Conservation (phyloP, 2,113 vertebrate species). For the Cisticola juncidis region DNA sequence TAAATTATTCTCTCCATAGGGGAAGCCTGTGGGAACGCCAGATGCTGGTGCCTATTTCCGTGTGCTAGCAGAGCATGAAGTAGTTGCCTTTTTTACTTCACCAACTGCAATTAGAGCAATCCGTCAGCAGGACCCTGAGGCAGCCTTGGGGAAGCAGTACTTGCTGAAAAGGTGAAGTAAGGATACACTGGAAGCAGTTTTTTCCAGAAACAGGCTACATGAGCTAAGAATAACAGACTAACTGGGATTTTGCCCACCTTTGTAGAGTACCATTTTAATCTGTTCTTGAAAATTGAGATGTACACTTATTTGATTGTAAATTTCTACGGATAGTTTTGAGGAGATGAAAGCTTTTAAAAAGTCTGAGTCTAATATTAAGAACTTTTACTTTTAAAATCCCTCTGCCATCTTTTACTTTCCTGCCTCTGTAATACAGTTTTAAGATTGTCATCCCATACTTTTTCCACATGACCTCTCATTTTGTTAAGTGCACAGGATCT, state of each 20-base stretch:
- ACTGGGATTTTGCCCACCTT: not conserved
- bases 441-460: not conserved
- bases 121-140: conserved; percentile 91
- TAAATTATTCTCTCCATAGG: conserved; percentile 80
- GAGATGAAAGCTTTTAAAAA: not conserved
- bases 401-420: not conserved
- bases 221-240: not conserved
- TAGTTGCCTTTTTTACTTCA: conserved; percentile 87
- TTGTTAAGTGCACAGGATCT: not conserved
- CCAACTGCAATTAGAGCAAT: conserved; percentile 96
- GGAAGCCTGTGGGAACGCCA: conserved; percentile 96
- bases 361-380: not conserved
- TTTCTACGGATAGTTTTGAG: not conserved
- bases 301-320: not conserved
- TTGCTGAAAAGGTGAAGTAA: conserved; percentile 82
- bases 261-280: not conserved
- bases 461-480: not conserved
- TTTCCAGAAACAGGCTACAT: not conserved
- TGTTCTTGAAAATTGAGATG: not conserved
- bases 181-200: conserved; percentile 22
- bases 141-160: conserved; percentile 80
- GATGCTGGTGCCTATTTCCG: conserved; percentile 93
- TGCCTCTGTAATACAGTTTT: not conserved
- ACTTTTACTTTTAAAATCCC: not conserved
- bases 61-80: conserved; percentile 88